Conservation (phyloP, 2,113 vertebrate genomes). For the Sylvilagus bachmani region DNA sequence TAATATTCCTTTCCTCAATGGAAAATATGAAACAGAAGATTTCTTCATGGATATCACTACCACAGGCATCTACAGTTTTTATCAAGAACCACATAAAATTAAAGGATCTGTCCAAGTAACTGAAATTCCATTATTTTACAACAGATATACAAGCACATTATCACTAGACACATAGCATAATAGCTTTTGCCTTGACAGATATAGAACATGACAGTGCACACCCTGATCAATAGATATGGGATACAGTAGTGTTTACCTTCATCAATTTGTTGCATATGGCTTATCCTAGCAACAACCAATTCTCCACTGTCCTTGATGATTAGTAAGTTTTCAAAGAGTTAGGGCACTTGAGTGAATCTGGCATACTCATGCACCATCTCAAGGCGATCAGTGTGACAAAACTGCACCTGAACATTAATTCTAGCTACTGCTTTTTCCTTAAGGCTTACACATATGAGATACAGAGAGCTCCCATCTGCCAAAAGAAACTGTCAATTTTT, state of each 20-base stretch:
- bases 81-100: conserved; percentile 13
- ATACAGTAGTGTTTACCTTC: neutral
- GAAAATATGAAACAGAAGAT: neutral
- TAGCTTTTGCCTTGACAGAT: neutral
- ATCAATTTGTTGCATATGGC: neutral
- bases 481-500: conserved; percentile 2
- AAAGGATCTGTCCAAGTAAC: conserved; percentile 53
- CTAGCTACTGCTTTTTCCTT: neutral
- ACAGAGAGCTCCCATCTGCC: neutral
- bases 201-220: neutral
- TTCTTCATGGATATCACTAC: neutral
- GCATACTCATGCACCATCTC: neutral
- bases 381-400: conserved; percentile 9
- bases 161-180: neutral
- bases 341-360: neutral
- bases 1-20: neutral
- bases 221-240: neutral
- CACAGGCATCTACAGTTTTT: neutral
- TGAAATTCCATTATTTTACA: conserved; percentile 6
- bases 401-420: neutral
- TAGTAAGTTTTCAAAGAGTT: conserved; percentile 27
- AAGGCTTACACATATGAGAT: neutral
- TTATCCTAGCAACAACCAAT: neutral
- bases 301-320: neutral
- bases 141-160: neutral